Base-by-base conservation (phyloP, 2,797 vertebrate species). In the Arctocebus calabarensis region DNA sequence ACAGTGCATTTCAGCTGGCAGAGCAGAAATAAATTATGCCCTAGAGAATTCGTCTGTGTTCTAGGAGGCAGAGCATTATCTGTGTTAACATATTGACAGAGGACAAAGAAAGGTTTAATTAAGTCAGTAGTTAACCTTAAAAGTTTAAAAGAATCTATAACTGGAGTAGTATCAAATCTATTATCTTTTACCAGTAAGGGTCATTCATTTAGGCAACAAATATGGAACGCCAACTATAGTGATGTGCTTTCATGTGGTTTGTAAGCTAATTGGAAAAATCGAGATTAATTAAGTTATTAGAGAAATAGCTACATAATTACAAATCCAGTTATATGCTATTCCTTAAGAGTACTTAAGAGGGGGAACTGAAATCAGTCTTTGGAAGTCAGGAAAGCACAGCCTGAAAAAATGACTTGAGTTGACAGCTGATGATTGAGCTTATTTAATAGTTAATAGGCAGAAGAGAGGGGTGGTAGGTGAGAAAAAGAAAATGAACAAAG, bases 101-200 rank as follows among this genome's bases (percentile, higher is more conserved):
- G 97, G 98, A 97, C 97, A 96, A 97, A 96, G 90, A 92, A 97
- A 98, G 94, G 95, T 97, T 97, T 98, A 84, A 96, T 96, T 96
- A 98, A 96, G 94, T 91, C 7, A 93, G 64, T 11, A 88, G 95
- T 74, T 97, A 96, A 92, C 95, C 93, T 96, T 82, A 88, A 92
- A 94, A 95, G 40, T 85, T 96, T 73, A 84, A 84, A 89, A 68
- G 84, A 97, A 71, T 22, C 84, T 92, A 61, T 32, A 61, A 23
- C 59, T 27, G 22, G 55, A 68, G 79, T 43, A 29, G 7, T 40
- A 68, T 85, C 57, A 52, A 20, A 68, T 84, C 8, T 2, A 68
- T 88, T 91, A 78, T 85, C n/a, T 94, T 87, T 85, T 70, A 27
- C 22, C 11, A 37, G 23, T 52, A 55, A 57, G 14, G 5, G 23